Conservation (phyloP, 2,113 vertebrate genomes). For the Andinoacara biseriatus region DNA sequence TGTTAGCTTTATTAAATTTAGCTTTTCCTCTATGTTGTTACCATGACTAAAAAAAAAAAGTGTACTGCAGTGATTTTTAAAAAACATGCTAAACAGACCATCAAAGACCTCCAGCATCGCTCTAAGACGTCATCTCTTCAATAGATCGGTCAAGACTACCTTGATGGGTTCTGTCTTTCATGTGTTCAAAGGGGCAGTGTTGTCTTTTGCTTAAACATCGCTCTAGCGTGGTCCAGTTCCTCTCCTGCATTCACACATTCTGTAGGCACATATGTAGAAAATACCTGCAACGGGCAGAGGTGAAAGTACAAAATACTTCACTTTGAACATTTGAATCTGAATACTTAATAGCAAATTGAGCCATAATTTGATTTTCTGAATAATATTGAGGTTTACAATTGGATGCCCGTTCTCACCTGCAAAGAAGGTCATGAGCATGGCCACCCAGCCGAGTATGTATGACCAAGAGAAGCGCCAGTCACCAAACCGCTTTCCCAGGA, state of each 20-base stretch:
- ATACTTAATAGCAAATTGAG: not conserved
- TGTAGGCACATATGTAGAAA: slow-evolving; percentile 90
- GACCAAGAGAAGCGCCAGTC: slow-evolving; percentile 93
- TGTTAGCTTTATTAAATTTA: slow-evolving; percentile 16
- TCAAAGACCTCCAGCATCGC: slow-evolving; percentile 20
- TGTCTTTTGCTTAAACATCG: slow-evolving; percentile 5
- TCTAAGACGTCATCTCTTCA: slow-evolving; percentile 43
- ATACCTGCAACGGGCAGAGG: slow-evolving; percentile 77
- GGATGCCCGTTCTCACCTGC: slow-evolving; percentile 78
- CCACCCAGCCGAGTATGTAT: slow-evolving; percentile 89
- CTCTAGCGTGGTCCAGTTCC: slow-evolving; percentile 78
- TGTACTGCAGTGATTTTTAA: not conserved
- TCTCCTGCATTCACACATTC: slow-evolving; percentile 85
- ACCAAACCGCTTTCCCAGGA: slow-evolving; percentile 86
- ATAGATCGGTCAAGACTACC: slow-evolving; percentile 45
- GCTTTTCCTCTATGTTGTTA: not conserved
- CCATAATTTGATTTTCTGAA: not conserved
- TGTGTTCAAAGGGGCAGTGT: slow-evolving; percentile 19
- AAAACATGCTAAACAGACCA: slow-evolving; percentile 9
- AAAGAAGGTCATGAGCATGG: slow-evolving; percentile 89
- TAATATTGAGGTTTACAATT: not conserved
- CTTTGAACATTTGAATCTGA: not conserved
- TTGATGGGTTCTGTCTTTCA: slow-evolving; percentile 2
- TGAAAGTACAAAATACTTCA: not conserved
- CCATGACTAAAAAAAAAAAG: slow-evolving; percentile 2